Percentiles rank a stretch among this genome's conserved stretches.
phyloP scores from a whole-genome alignment of 2,888 invertebrate species.

The Agrilus biguttatus region DNA sequence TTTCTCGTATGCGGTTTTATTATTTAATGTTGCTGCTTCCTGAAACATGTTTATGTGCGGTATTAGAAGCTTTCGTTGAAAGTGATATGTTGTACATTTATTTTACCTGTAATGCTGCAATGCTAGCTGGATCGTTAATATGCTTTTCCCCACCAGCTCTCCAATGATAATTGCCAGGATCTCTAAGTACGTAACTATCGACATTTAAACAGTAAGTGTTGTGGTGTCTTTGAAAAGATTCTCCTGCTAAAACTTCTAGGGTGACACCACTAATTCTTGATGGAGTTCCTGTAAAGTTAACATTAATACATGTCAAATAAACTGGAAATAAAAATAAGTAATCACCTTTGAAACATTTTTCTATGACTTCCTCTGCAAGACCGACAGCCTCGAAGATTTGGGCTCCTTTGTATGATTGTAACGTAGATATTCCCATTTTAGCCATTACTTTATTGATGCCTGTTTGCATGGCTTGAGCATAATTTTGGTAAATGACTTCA shows the following conservation, averaged over 20 bases:
- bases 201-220: conserved; percentile 54
- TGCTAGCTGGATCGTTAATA: conserved; percentile 80
- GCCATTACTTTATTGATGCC: conserved; percentile 76
- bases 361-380: conserved; percentile 78
- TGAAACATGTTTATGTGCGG: conserved; percentile 29
- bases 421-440: conserved; percentile 98
- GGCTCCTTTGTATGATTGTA: conserved; percentile 97
- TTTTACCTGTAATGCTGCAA: conserved; percentile 62
- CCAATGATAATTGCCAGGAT: conserved; percentile 92
- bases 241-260: conserved; percentile 75
- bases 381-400: conserved; percentile 99
- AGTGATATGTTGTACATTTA: background rate
- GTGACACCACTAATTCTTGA: conserved; percentile 75
- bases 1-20: conserved; percentile 67
- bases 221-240: conserved; percentile 68
- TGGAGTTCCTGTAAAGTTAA: conserved; percentile 36
- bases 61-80: background rate
- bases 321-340: background rate
- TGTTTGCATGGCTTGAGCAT: conserved; percentile 59
- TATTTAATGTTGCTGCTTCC: conserved; percentile 79
- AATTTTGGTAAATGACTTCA: conserved; percentile 69
- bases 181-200: conserved; percentile 59
- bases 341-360: conserved; percentile 71
- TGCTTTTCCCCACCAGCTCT: conserved; percentile 94
- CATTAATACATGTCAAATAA: conserved; percentile 11